Evolutionary conservation across 2,797 vertebrate species (phyloP).

Genomic region (Danio albolineatus): DNA sequence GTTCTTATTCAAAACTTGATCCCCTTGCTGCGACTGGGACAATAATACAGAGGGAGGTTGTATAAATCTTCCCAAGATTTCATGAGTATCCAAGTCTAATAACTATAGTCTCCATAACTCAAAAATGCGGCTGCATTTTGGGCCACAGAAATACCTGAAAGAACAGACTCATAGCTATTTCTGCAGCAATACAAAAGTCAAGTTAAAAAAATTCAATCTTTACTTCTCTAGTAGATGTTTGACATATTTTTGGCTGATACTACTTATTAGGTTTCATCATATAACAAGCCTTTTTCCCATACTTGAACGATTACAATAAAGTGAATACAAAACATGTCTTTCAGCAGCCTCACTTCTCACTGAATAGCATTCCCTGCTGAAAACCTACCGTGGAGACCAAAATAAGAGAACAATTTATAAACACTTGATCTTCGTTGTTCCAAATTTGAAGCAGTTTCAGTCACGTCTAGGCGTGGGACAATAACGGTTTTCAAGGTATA

Average conservation of each 20-base stretch:
- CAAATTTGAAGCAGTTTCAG: no score
- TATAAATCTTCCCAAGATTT: slow-evolving; percentile 69
- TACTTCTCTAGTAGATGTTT: background rate
- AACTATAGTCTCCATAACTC: slow-evolving; percentile 72
- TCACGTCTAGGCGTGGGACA: no score
- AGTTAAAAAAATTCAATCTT: slow-evolving; percentile 1
- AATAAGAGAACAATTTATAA: no score
- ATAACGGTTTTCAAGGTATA: no score
- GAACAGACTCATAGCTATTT: background rate
- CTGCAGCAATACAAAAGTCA: background rate
- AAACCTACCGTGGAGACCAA: no score
- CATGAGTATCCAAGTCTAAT: slow-evolving; percentile 63
- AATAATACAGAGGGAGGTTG: slow-evolving; percentile 66
- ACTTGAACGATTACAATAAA: slow-evolving; percentile 1
- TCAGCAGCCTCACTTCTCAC: background rate
- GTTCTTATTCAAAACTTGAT: slow-evolving; percentile 71
- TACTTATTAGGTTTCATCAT: slow-evolving; percentile 19
- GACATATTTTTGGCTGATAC: slow-evolving; percentile 10
- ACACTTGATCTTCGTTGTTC: no score
- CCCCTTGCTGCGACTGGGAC: slow-evolving; percentile 63
- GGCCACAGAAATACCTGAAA: background rate
- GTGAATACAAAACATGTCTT: slow-evolving; percentile 65
- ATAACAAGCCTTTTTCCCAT: slow-evolving; percentile 10
- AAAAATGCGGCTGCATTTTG: slow-evolving; percentile 46
- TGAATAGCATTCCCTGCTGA: background rate